A percentile compares a stretch with the other conserved stretches of the same genome.
phyloP scores from a whole-genome alignment of 2,113 vertebrate genomes.

The Gulo gulo region DNA sequence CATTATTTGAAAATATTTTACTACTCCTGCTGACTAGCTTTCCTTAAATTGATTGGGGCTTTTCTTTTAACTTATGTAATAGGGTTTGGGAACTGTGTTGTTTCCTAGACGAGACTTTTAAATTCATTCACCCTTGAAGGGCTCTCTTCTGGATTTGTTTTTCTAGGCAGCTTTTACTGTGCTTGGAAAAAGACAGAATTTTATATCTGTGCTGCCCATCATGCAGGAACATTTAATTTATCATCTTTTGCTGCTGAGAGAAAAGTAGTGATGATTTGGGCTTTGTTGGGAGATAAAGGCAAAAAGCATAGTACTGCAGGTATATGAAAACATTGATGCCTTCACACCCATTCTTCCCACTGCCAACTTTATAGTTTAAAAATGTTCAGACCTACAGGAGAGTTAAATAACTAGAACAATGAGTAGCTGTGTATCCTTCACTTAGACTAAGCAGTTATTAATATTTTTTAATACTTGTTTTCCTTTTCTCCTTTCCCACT shows the following conservation, averaged over 20 bases:
- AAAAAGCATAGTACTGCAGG: not conserved
- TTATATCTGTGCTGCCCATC: not conserved
- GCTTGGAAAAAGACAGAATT: constrained; percentile 40
- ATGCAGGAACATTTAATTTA: not conserved
- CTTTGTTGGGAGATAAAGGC: not conserved
- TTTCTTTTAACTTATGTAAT: constrained; percentile 74
- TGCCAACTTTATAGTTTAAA: not conserved
- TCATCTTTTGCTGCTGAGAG: constrained; percentile 34
- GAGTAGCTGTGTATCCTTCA: not conserved
- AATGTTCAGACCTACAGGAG: not conserved
- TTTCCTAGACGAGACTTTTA: constrained; percentile 70
- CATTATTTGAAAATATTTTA: constrained; percentile 59
- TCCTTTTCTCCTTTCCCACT: not conserved
- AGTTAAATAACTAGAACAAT: not conserved
- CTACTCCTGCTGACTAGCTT: constrained; percentile 32
- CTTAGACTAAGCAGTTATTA: not conserved
- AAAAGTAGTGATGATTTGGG: not conserved
- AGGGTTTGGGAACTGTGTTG: constrained; percentile 67
- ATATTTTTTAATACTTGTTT: not conserved
- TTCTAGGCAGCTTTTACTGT: constrained; percentile 47
- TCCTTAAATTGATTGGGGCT: constrained; percentile 73
- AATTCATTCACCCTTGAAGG: constrained; percentile 67
- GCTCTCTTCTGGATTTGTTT: constrained; percentile 51
- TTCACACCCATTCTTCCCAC: not conserved
- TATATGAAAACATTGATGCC: not conserved